Base-by-base conservation (phyloP, 2,113 vertebrate species). In the Rutilus rutilus region DNA sequence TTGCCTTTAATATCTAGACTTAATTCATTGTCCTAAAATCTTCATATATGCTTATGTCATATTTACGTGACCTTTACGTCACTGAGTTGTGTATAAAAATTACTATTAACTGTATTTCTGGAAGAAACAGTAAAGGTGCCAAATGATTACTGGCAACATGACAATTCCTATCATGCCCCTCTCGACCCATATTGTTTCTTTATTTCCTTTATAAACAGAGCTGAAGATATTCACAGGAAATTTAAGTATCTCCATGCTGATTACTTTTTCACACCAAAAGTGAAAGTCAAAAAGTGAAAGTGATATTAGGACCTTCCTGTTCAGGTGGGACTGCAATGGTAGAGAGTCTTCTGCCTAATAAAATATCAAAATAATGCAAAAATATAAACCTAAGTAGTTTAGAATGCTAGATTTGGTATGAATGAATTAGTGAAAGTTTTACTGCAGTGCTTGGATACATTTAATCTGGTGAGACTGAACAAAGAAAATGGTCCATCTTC, bases 161-260 rank as follows among this genome's bases (percentile, higher is more conserved):
- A 19, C 62, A 25, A 79, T 23, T 50, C 0, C 21, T 25, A 11
- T 30, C 14, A 14, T 9, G 27, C 27, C 9, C 62, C 47, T 67
- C 4, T 30, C 1, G 19, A 52, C 79, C 62, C 27, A 36, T 30
- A 67, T 82, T 67, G 45, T 82, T 6, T 82, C 14, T 8, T 30
- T 30, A 11, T 69, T 67, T 69, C 62, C 42, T 82, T 82, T 69
- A 23, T 33, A 82, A 82, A 69, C 27, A 33, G 14, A 50, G 45
- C 45, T 69, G 15, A 30, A 52, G 21, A 69, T 69, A 82, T 21
- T 64, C 17, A 36, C 45, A 52, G 42, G 25, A 81, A 50, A 21
- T 81, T 1, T 19, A 8, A 21, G 1, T 21, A 57, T 62, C 6
- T 60, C 11, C 23, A 17, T 36, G 27, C 10, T 54, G 0, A 54